A percentile compares a stretch with the other conserved stretches of the same genome.
These are phyloP conservation scores for Carlito syrichta DNA, from an alignment of 2,113 vertebrate genomes.

Conservation along the genomic window DNA sequence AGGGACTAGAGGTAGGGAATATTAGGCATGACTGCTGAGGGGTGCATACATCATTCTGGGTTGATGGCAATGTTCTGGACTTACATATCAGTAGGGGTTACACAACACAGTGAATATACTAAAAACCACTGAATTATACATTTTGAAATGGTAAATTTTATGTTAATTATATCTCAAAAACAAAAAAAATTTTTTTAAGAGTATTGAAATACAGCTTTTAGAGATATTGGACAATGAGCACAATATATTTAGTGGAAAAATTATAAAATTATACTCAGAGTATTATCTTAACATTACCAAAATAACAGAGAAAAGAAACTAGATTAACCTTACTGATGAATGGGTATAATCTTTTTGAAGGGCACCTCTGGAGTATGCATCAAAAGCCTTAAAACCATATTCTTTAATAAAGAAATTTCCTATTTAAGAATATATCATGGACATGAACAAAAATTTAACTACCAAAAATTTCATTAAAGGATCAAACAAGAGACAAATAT, in stretches of 20 bases:
- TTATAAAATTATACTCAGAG: neutral
- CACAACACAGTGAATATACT: neutral
- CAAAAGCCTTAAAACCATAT: neutral
- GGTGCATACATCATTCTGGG: neutral
- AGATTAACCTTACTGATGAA: neutral
- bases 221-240: neutral
- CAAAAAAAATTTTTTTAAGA: neutral
- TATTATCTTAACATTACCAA: neutral
- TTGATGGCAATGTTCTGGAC: neutral
- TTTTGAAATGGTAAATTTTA: neutral
- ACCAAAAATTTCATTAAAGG: neutral
- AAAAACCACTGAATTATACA: neutral
- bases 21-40: neutral
- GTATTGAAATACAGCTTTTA: neutral
- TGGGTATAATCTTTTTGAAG: neutral
- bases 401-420: neutral
- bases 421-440: neutral
- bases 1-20: neutral
- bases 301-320: neutral
- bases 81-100: neutral
- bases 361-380: neutral
- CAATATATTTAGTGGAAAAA: neutral
- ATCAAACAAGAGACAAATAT: neutral
- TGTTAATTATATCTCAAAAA: neutral
- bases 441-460: conserved; percentile 2